A percentile compares a stretch with the other conserved stretches of the same genome.
Evolutionary conservation across 2,113 vertebrate species (phyloP).

Genomic region (Cyphotilapia sp.): DNA sequence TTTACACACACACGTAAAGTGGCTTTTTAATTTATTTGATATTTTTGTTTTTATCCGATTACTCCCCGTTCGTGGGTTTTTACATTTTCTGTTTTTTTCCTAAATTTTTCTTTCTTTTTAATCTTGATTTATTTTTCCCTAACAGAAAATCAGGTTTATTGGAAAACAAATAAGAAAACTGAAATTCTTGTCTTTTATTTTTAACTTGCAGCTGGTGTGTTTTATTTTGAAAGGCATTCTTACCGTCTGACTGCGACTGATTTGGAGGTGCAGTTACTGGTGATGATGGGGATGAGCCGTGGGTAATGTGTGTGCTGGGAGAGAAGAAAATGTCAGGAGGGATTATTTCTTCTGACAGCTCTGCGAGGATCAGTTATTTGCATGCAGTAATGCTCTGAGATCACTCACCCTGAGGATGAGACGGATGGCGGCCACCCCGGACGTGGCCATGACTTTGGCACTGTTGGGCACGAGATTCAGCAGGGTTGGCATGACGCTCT

Average conservation of each 20-base stretch:
- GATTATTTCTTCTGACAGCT: background rate
- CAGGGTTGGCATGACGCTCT: slow-evolving; percentile 94
- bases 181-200: background rate
- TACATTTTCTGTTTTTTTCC: background rate
- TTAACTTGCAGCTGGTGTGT: background rate
- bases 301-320: slow-evolving; percentile 91
- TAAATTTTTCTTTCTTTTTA: background rate
- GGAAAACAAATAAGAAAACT: background rate
- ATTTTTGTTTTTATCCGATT: background rate
- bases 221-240: background rate
- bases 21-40: background rate
- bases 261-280: slow-evolving; percentile 97
- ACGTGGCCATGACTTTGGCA: slow-evolving; percentile 99
- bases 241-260: slow-evolving; percentile 96
- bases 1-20: background rate
- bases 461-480: slow-evolving; percentile 99
- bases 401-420: slow-evolving; percentile 92
- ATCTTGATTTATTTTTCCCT: background rate
- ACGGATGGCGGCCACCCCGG: slow-evolving; percentile 87
- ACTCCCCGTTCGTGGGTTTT: background rate
- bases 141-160: background rate
- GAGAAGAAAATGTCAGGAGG: background rate
- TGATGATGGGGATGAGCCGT: slow-evolving; percentile 96
- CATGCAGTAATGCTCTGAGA: background rate
- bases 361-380: background rate